Evolutionary conservation across 23 tunicate species (phyloP), one percentile per base, ranked within the genome.

Genomic region (Botrylloides violaceus): DNA sequence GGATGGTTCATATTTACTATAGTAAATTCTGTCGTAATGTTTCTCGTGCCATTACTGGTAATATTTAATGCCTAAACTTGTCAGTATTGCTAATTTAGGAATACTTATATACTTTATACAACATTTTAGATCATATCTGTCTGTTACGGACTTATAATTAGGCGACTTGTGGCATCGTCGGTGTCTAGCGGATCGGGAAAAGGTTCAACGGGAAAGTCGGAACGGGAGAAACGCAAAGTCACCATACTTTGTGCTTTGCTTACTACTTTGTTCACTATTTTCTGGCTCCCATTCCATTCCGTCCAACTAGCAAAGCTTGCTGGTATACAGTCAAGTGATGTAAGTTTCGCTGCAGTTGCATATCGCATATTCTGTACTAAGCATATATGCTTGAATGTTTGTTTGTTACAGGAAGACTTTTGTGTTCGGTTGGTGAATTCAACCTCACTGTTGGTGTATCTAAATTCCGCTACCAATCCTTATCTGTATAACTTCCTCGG

Each of bases 111-210:
- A 7, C 53, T 7, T 43, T 15, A 43, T 43, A 15, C 53, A n/a
- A 15, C 53, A 43, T 31, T 73, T 34, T 32, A 83, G 89, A 80
- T 83, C 24, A 76, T 83, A 68, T 36, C 71, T 21, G 62, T 71
- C 2, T 83, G 89, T 32, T 83, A 83, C 33, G 81, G 82, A 0
- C 49, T 83, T 26, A 83, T 83, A 36, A 36, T 83, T 19, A 32
- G 49, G 6, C 62, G 77, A 21, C 78, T 83, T 23, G 9, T 59
- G 21, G 29, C 65, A 6, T 23, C 29, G 29, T 24, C 29, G 65
- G 29, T n/a, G 65, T n/a, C 28, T 7, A 26, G 22, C 7, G 9
- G 21, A 59, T 59, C 28, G 7, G 65, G 65, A 59, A n/a, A n/a
- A n/a, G n/a, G n/a, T n/a, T 58, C 62, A 4, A 58, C 62, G 5